Evolutionary conservation across 2,797 vertebrate genomes (phyloP).

Genomic region (Eleutherodactylus coqui): DNA sequence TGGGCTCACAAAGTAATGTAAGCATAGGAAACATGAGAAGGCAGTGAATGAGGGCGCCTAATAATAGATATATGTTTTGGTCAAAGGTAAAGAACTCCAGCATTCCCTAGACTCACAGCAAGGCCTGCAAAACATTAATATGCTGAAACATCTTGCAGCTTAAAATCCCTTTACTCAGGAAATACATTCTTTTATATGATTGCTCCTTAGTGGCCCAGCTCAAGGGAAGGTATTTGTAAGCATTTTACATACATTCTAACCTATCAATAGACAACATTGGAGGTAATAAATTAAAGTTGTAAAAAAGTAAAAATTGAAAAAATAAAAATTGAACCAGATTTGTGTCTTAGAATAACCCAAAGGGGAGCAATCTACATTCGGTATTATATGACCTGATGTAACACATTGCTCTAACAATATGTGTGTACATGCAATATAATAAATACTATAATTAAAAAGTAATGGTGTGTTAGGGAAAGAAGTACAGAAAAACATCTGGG

Average conservation of each 20-base stretch:
- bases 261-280: not conserved
- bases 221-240: conserved; percentile 26
- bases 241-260: conserved; percentile 23
- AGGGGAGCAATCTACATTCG: conserved; percentile 1
- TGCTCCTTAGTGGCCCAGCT: conserved; percentile 26
- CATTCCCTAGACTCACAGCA: conserved; percentile 24
- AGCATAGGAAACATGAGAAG: conserved; percentile 24
- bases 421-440: conserved; percentile 20
- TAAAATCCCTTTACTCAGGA: conserved; percentile 44
- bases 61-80: conserved; percentile 15
- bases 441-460: conserved; percentile 26
- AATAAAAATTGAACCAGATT: not conserved
- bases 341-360: conserved; percentile 7
- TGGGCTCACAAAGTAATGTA: conserved; percentile 27
- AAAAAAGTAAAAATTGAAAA: conserved; percentile 5
- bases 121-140: conserved; percentile 38
- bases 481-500: conserved; percentile 17
- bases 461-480: conserved; percentile 18
- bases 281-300: conserved; percentile 41
- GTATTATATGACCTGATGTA: not conserved
- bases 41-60: conserved; percentile 1
- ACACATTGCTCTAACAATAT: conserved; percentile 1
- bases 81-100: conserved; percentile 24
- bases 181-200: conserved; percentile 45
- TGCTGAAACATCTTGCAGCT: conserved; percentile 40